Conservation (phyloP, 92 coral and sea anemone species). For the Epizoanthus scotinus region DNA sequence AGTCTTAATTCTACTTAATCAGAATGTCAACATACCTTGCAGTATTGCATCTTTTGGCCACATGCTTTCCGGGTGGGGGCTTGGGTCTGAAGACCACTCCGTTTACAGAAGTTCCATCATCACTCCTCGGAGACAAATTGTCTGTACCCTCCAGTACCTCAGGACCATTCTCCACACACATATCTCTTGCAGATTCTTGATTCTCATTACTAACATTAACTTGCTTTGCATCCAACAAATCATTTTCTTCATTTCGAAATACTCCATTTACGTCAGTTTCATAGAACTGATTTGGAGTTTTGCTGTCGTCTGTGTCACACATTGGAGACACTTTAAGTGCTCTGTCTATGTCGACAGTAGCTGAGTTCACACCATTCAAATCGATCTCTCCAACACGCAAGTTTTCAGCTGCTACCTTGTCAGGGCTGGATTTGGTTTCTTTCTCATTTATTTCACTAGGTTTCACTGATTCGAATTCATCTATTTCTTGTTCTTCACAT, state of each 20-base stretch:
- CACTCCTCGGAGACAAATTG: constrained; percentile 16
- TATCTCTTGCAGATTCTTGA: not conserved
- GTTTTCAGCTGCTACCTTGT: constrained; percentile 22
- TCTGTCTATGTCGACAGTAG: not conserved
- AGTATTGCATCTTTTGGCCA: constrained; percentile 74
- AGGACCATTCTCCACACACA: not conserved
- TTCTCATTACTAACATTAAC: not conserved
- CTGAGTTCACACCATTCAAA: not conserved
- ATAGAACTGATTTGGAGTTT: constrained; percentile 21
- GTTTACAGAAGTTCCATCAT: constrained; percentile 37
- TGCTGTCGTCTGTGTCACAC: not conserved
- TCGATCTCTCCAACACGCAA: constrained; percentile 4
- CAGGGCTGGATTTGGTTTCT: constrained; percentile 20
- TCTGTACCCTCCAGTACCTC: constrained; percentile 12
- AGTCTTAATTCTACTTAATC: constrained; percentile 44
- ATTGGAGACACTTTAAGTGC: not conserved
- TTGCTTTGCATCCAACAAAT: not conserved
- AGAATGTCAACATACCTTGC: constrained; percentile 49
- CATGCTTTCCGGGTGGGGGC: constrained; percentile 88
- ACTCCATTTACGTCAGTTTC: constrained; percentile 17
- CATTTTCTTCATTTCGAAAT: not conserved
- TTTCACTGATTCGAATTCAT: not conserved
- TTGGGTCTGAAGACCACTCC: constrained; percentile 68
- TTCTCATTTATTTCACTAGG: constrained; percentile 6
- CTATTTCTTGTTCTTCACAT: constrained; percentile 11